Percentiles rank a stretch among this genome's conserved stretches.
phyloP scores from a whole-genome alignment of 1,140 invertebrate genomes.

The Stegodyphus dumicola region DNA sequence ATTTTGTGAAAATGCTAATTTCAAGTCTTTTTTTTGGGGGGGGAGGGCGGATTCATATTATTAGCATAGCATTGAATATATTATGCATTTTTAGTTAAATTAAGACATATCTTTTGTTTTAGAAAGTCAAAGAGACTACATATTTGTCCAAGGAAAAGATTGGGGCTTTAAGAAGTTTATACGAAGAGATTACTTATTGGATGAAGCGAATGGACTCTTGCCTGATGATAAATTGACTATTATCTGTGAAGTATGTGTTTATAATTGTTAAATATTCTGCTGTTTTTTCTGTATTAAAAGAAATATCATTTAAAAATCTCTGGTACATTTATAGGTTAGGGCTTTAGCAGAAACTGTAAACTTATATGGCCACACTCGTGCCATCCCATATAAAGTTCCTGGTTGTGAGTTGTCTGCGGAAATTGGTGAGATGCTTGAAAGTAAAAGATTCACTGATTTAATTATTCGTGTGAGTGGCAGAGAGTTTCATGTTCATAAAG shows the following conservation, averaged over 20 bases:
- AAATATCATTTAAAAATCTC: not conserved
- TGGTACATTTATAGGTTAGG: slow-evolving; percentile 75
- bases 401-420: slow-evolving; percentile 95
- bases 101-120: not conserved
- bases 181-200: slow-evolving; percentile 94
- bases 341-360: slow-evolving; percentile 98
- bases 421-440: slow-evolving; percentile 91
- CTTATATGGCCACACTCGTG: slow-evolving; percentile 93
- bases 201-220: slow-evolving; percentile 96
- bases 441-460: slow-evolving; percentile 96
- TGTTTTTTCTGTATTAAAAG: not conserved
- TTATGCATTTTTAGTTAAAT: too few species aligned
- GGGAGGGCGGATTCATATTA: too few species aligned
- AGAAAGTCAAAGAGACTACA: slow-evolving; percentile 92
- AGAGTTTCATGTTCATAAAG: slow-evolving; percentile 97
- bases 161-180: slow-evolving; percentile 99
- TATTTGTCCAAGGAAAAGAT: slow-evolving; percentile 99
- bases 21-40: too few species aligned
- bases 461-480: slow-evolving; percentile 89
- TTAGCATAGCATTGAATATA: too few species aligned
- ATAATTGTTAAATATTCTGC: not conserved
- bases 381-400: slow-evolving; percentile 96
- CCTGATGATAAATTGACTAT: slow-evolving; percentile 99
- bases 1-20: too few species aligned
- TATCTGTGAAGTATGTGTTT: slow-evolving; percentile 90